Evolutionary conservation across 2,797 vertebrate genomes (phyloP), one percentile per base, ranked within the genome.

Genomic region (Melanotaenia parkinsoni): DNA sequence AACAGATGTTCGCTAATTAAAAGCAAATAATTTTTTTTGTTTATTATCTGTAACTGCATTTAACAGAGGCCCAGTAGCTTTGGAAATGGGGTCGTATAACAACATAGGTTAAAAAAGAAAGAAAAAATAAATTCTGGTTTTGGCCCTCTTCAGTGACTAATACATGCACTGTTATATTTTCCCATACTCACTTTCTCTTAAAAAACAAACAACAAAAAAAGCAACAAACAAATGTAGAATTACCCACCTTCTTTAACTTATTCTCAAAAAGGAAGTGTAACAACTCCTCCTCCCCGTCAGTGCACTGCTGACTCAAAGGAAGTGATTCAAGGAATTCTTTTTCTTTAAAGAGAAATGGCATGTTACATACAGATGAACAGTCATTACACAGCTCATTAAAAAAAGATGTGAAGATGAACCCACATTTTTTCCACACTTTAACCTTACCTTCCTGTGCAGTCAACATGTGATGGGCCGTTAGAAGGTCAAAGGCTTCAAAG

Each of bases 401-500:
- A 7, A 1, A 35, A 64, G 1, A 47, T n/a, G 20, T 47, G 58
- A 33, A 22, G 9, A 74, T 40, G 13, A 5, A 26, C 22, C 12
- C 18, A 62, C 54, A 51, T 6, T 5, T 11, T 22, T 0, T 2
- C 7, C 12, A 57, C 16, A 58, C 33, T 26, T 74, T 30, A 70
- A 38, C 47, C 88, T 88, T 79, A 99, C 98, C 98, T 96, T 99
- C 98, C 93, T 98, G 97, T 51, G 98, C 97, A 0, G 97, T 99
- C 91, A 99, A 82, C 98, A 99, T 98, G 89, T 99, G 98, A 89
- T 99, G 98, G 1, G 97, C 98, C 0, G 97, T 99, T 92, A 99
- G 92, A 93, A 99, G 97, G 94, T 99, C 98, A 91, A 99, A 99
- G 16, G 97, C 98, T 96, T 99, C 98, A 94, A 99, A 99, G 94